A percentile compares a stretch with the other conserved stretches of the same genome.
Evolutionary conservation across 2,797 vertebrate genomes (phyloP).

Genomic region (Neomorphus geoffroyi): DNA sequence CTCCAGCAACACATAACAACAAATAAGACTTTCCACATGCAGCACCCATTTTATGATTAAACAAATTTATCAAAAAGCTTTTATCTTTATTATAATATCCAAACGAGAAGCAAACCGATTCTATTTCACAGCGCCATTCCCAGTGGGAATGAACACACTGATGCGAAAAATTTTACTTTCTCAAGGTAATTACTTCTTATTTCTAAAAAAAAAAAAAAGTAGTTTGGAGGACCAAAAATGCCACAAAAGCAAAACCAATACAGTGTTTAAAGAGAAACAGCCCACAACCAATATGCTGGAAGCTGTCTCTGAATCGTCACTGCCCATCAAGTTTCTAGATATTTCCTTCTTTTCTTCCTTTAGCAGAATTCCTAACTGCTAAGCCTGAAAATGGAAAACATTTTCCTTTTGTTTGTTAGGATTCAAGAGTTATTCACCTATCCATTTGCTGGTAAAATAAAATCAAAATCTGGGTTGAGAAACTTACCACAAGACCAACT

Average conservation of each 20-base stretch:
- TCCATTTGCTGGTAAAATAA: background rate
- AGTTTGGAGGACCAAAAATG: background rate
- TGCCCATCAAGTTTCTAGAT: background rate
- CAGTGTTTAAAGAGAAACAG: background rate
- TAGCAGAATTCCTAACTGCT: background rate
- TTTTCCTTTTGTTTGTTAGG: background rate
- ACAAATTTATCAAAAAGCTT: background rate
- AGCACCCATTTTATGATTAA: conserved; percentile 7
- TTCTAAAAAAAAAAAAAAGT: conserved; percentile 41
- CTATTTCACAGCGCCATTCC: background rate
- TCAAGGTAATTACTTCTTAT: conserved; percentile 8
- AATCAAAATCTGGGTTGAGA: conserved; percentile 9
- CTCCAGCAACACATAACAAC: conserved; percentile 43
- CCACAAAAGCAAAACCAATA: background rate
- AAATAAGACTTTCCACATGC: conserved; percentile 19
- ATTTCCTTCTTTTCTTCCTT: background rate
- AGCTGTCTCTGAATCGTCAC: background rate
- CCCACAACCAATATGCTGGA: background rate
- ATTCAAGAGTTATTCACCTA: conserved; percentile 24
- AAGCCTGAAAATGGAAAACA: background rate
- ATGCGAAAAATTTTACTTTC: background rate
- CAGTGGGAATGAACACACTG: background rate
- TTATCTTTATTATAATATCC: conserved; percentile 12
- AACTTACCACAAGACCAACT: conserved; percentile 6
- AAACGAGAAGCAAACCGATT: conserved; percentile 9